Evolutionary conservation across 2,113 vertebrate genomes (phyloP), one percentile per base, ranked within the genome.

Genomic region (Lutjanus erythropterus): DNA sequence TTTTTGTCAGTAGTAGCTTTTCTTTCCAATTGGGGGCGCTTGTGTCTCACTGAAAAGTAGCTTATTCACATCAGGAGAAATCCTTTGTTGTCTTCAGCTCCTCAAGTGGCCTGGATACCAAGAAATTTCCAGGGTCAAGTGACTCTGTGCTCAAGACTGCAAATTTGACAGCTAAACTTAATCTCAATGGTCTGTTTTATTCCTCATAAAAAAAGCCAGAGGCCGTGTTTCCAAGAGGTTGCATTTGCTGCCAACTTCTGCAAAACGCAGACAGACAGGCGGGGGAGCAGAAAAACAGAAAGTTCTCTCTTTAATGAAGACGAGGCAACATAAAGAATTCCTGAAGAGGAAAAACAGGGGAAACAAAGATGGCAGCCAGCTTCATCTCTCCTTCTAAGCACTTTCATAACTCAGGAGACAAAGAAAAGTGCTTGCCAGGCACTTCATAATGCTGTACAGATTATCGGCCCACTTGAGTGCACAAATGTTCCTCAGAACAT

Each of bases 91-190:
- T 39, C 56, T 33, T 7, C 53, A 62, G 33, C 35, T 77, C 16
- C 72, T 76, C 27, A 18, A 73, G 31, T 67, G 55, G 29, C 68
- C 80, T 86, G 80, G 46, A 85, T 85, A 86, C 64, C 81, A 71
- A 58, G 58, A 64, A 35, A 80, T 87, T 69, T 71, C 31, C 76
- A 70, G 64, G 52, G 81, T 89, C 83, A 89, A 86, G 64, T 85
- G 60, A 88, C 71, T 80, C 1, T 23, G 31, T 21, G 8, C 27
- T 50, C 37, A 33, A 71, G 50, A 50, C 41, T 79, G 19, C 53
- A 75, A 33, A 73, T 85, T 47, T 70, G 42, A 79, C 47, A 73
- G 23, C 42, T 66, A 61, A 58, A 69, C 19, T 71, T 71, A 62
- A 78, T 73, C 65, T 53, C n/a, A 31, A 53, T 31, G 41, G 18